Conservation (phyloP, 2,113 vertebrate genomes). For the Neoarius graeffei region DNA sequence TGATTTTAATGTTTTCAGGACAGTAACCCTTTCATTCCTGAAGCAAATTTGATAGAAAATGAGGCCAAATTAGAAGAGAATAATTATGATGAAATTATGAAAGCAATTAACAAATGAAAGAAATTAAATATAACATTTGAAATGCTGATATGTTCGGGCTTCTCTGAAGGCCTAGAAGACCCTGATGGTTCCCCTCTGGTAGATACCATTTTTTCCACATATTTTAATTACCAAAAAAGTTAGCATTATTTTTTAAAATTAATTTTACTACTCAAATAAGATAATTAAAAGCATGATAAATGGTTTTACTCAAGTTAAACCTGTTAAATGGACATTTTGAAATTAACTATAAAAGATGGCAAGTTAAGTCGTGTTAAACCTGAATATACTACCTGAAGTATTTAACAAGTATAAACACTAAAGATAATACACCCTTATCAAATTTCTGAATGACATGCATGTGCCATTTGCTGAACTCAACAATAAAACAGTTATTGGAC, state of each 20-base stretch:
- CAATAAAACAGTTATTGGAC: background rate
- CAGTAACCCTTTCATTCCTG: too few species aligned
- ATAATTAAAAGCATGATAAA: background rate
- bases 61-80: background rate
- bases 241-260: background rate
- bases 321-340: background rate
- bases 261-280: background rate
- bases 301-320: background rate
- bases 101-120: too few species aligned
- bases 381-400: background rate
- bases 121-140: too few species aligned
- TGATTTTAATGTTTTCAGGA: too few species aligned
- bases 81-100: too few species aligned
- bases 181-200: too few species aligned
- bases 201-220: too few species aligned
- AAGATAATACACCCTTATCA: background rate
- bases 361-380: background rate
- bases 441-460: background rate
- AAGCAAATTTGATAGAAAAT: background rate
- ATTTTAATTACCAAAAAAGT: background rate
- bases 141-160: too few species aligned
- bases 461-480: background rate
- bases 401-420: background rate
- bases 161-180: too few species aligned
- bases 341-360: background rate